These are phyloP conservation scores for Euschistus heros DNA, from an alignment of 1,140 invertebrate genomes.

Conservation along the genomic window DNA sequence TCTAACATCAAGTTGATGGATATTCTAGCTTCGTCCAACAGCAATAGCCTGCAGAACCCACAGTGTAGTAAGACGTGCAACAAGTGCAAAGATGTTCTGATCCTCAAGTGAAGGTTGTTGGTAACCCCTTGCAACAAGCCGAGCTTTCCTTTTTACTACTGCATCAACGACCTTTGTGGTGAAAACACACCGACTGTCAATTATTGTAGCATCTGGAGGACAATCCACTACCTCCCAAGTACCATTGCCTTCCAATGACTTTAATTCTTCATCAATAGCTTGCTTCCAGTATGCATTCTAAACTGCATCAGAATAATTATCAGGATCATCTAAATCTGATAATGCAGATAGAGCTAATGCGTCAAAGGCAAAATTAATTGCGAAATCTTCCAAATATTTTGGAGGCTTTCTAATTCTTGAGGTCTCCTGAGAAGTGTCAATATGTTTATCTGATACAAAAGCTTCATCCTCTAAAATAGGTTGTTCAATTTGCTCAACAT, in stretches of 20 bases:
- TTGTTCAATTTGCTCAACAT: background rate
- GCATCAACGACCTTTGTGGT: background rate
- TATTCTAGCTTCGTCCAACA: background rate
- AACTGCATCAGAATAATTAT: too few relatives aligned
- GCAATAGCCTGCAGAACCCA: slow-evolving; percentile 1
- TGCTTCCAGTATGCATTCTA: too few relatives aligned
- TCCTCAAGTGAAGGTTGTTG: slow-evolving; percentile 1
- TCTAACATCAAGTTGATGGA: slow-evolving; percentile 7
- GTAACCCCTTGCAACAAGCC: slow-evolving; percentile 14
- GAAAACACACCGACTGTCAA: background rate
- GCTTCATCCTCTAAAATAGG: background rate
- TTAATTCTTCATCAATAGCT: background rate
- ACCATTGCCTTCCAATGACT: background rate
- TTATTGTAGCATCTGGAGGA: background rate
- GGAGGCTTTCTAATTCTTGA: background rate
- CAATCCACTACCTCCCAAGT: slow-evolving; percentile 1
- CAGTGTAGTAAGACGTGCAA: slow-evolving; percentile 11
- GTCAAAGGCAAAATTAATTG: too few relatives aligned
- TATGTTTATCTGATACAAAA: background rate
- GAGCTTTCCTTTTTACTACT: background rate
- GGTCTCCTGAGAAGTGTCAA: background rate
- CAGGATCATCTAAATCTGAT: too few relatives aligned
- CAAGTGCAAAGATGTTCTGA: background rate
- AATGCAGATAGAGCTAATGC: too few relatives aligned
- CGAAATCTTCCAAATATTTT: too few relatives aligned